Percentiles rank a stretch among this genome's conserved stretches.
phyloP scores from a whole-genome alignment of 2,888 invertebrate species.

The Nomada lathburiana region DNA sequence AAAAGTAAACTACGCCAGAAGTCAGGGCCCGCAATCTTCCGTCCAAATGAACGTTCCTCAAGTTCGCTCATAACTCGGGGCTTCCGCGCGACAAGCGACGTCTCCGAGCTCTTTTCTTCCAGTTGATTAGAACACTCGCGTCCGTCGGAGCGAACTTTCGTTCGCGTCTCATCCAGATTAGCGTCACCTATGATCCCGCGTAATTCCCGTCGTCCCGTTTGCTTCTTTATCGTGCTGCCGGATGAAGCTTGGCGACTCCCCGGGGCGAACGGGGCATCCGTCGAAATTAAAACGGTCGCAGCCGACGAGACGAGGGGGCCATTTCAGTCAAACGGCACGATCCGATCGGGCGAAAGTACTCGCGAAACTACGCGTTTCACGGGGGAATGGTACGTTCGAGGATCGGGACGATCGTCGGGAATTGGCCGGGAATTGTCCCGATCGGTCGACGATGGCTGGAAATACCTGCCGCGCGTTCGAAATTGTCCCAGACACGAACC shows the following conservation, averaged over 20 bases:
- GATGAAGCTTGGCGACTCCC: neutral
- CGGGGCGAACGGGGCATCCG: conserved; percentile 3
- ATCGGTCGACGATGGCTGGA: conserved; percentile 43
- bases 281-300: conserved; percentile 53
- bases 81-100: conserved; percentile 49
- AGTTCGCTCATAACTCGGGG: conserved; percentile 63
- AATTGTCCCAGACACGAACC: conserved; percentile 43
- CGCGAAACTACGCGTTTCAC: conserved; percentile 51
- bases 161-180: conserved; percentile 48
- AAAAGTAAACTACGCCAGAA: conserved; percentile 5
- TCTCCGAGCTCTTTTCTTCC: conserved; percentile 46
- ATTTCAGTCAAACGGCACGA: conserved; percentile 32
- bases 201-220: neutral
- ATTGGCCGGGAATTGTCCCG: conserved; percentile 59
- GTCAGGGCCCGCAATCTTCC: conserved; percentile 58
- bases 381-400: conserved; percentile 48
- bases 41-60: conserved; percentile 51
- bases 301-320: conserved; percentile 32
- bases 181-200: conserved; percentile 29
- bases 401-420: conserved; percentile 53
- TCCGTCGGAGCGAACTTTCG: conserved; percentile 37
- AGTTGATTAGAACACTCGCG: conserved; percentile 67
- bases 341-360: conserved; percentile 58
- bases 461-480: conserved; percentile 47
- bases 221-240: neutral